Percentiles rank a stretch among this genome's conserved stretches.
These are phyloP conservation scores for Andrena fulva DNA, from an alignment of 2,888 invertebrate genomes.

Conservation along the genomic window DNA sequence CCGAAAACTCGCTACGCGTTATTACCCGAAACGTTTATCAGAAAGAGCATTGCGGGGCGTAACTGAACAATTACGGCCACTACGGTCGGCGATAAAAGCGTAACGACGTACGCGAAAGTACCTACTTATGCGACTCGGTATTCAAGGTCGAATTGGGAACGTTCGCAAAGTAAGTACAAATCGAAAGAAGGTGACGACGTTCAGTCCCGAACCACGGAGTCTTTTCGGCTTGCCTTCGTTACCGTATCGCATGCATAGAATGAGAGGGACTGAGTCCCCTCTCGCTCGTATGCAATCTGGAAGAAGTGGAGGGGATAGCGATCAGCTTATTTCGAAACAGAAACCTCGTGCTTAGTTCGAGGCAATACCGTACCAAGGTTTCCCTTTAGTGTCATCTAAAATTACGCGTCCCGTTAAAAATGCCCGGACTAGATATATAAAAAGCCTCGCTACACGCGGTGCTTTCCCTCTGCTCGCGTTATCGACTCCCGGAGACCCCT, in stretches of 20 bases:
- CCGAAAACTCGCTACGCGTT: background rate
- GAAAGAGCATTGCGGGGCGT: background rate
- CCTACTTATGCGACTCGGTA: background rate
- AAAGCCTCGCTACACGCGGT: background rate
- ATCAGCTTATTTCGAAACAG: too few species aligned
- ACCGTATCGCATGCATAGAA: too few species aligned
- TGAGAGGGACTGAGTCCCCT: too few species aligned
- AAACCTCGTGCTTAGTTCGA: too few species aligned
- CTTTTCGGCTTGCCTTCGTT: too few species aligned
- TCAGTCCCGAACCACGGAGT: too few species aligned
- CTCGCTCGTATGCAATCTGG: too few species aligned
- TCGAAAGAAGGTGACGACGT: background rate
- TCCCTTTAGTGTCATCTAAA: background rate
- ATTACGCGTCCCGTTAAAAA: constrained; percentile 9
- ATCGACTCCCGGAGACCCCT: constrained; percentile 27
- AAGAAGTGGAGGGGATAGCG: too few species aligned
- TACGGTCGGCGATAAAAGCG: constrained; percentile 2
- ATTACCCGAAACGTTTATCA: constrained; percentile 5
- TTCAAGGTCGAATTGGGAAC: background rate
- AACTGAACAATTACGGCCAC: background rate
- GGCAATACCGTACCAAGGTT: too few species aligned
- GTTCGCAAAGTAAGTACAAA: background rate
- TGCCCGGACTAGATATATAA: constrained; percentile 7
- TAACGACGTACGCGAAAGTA: background rate
- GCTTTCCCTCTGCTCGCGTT: background rate